Conservation (phyloP, 2,797 vertebrate genomes). For the Amniataba percoides region DNA sequence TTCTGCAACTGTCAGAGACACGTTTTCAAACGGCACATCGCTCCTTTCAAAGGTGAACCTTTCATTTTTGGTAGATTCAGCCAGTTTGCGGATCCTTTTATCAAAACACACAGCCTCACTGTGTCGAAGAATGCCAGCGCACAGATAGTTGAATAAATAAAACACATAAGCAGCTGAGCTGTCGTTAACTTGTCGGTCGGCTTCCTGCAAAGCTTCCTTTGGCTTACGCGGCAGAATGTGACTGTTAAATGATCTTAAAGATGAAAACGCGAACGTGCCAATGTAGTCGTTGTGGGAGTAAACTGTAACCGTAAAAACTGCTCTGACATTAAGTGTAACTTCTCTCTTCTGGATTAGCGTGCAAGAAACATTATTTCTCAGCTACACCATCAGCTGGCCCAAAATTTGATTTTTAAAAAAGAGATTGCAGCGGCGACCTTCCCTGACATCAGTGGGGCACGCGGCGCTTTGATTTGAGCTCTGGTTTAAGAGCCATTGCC, state of each 20-base stretch:
- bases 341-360: slow-evolving; percentile 8
- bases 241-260: slow-evolving; percentile 26
- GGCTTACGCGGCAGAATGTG: slow-evolving; percentile 40
- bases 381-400: neutral
- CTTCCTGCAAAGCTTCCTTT: slow-evolving; percentile 36
- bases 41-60: slow-evolving; percentile 80
- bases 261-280: slow-evolving; percentile 24
- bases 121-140: slow-evolving; percentile 68
- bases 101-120: slow-evolving; percentile 70
- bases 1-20: slow-evolving; percentile 85
- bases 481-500: slow-evolving; percentile 59
- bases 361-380: slow-evolving; percentile 21
- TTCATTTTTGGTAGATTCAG: slow-evolving; percentile 82
- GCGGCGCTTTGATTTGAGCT: slow-evolving; percentile 65
- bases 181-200: slow-evolving; percentile 53
- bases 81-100: slow-evolving; percentile 79
- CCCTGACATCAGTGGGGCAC: slow-evolving; percentile 58
- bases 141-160: slow-evolving; percentile 76
- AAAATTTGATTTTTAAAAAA: slow-evolving; percentile 36
- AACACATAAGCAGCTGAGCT: slow-evolving; percentile 57
- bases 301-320: neutral
- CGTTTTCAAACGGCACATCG: slow-evolving; percentile 80
- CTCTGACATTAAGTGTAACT: neutral
- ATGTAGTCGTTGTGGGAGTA: neutral
- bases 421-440: slow-evolving; percentile 37